Evolutionary conservation across 92 coral and sea anemone genomes (phyloP).

Genomic region (Parazoanthus atlanticus): DNA sequence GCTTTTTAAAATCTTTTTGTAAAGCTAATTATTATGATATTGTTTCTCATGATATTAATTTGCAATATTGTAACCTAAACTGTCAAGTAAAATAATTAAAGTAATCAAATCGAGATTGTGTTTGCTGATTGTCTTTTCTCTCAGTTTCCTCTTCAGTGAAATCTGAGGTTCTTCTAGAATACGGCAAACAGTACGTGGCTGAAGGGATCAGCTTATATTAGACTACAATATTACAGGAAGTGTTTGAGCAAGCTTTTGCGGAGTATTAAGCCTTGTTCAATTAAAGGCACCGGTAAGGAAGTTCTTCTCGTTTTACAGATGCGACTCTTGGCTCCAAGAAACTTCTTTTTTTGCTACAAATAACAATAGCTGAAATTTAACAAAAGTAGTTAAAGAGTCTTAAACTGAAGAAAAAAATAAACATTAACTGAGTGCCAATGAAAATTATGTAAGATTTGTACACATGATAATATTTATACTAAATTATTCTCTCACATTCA

Average conservation of each 20-base stretch:
- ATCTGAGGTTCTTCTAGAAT: no score
- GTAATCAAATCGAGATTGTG: background rate
- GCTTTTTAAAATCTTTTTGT: no score
- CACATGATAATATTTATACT: no score
- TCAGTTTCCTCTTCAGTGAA: background rate
- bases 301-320: no score
- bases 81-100: background rate
- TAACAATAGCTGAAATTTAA: background rate
- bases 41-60: background rate
- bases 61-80: background rate
- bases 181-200: background rate
- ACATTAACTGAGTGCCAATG: background rate
- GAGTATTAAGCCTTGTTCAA: no score
- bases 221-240: background rate
- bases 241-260: background rate
- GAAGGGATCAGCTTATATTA: background rate
- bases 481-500: background rate
- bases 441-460: background rate
- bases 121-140: background rate
- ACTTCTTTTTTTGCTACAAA: no score
- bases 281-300: no score
- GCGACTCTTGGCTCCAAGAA: no score
- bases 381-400: background rate
- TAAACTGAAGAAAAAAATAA: no score
- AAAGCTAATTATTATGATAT: background rate